Percentiles rank a stretch among this genome's conserved stretches.
Conservation (phyloP, 2,797 vertebrate genomes). For the Gymnothorax reevesii region DNA sequence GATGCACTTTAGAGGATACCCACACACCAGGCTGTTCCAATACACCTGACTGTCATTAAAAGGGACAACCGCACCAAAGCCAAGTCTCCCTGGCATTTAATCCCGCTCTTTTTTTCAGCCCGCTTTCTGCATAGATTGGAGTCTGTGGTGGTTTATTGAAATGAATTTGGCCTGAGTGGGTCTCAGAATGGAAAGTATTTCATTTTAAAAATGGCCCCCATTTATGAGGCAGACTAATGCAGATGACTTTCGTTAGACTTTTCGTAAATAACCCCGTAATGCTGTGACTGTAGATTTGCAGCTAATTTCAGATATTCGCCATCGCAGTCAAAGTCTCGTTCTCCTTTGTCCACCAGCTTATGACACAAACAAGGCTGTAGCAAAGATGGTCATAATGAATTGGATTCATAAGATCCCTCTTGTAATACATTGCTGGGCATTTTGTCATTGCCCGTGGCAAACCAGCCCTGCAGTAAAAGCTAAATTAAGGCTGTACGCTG, state of each 20-base stretch:
- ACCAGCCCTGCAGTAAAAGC: background rate
- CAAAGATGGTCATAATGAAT: background rate
- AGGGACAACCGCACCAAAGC: background rate
- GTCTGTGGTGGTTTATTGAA: background rate
- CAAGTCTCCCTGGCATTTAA: background rate
- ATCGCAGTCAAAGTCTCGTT: background rate
- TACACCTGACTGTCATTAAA: background rate
- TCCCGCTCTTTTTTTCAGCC: background rate
- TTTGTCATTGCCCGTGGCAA: background rate
- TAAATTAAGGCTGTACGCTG: background rate
- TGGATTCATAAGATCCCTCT: conserved; percentile 1
- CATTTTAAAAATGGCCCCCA: background rate
- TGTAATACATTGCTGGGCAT: background rate
- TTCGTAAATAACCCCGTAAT: background rate
- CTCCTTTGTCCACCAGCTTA: background rate
- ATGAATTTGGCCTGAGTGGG: background rate
- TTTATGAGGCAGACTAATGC: background rate
- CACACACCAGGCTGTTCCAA: background rate
- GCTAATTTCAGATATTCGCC: background rate
- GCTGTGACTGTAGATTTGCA: background rate
- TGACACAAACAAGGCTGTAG: background rate
- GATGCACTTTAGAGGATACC: background rate
- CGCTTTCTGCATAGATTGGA: background rate
- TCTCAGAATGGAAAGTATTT: background rate
- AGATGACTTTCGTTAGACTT: background rate